phyloP scores from a whole-genome alignment of 2,888 invertebrate species.

The Eremobia ochroleuca region DNA sequence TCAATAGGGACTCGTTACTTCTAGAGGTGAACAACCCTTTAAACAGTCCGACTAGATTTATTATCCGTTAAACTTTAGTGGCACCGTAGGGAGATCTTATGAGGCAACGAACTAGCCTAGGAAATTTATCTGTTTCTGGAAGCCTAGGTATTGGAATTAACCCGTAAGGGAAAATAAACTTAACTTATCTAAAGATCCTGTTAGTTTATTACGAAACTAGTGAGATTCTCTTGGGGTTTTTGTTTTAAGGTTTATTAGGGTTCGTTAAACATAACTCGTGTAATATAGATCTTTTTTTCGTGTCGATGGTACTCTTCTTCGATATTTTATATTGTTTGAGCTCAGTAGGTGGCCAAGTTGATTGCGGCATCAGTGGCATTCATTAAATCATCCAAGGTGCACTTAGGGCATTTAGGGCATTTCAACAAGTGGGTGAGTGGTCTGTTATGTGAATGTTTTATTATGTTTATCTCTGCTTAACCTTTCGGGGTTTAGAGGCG shows the following conservation, averaged over 20 bases:
- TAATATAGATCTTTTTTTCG: too few species aligned
- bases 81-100: conserved; percentile 71
- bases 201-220: conserved; percentile 46
- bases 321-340: too few species aligned
- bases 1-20: conserved; percentile 34
- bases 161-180: conserved; percentile 57
- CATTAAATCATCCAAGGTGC: too few species aligned
- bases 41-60: conserved; percentile 72
- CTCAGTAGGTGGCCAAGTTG: too few species aligned
- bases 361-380: too few species aligned
- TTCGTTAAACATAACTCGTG: background rate
- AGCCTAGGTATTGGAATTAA: conserved; percentile 49
- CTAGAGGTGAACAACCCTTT: conserved; percentile 68
- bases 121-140: conserved; percentile 60
- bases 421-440: too few species aligned
- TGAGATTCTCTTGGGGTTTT: conserved; percentile 22
- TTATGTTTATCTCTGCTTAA: too few species aligned
- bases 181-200: conserved; percentile 28
- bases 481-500: background rate
- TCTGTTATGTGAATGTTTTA: too few species aligned
- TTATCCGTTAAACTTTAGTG: conserved; percentile 72
- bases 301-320: too few species aligned
- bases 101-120: conserved; percentile 62
- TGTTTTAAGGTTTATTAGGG: conserved; percentile 25
- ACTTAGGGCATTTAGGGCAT: too few species aligned